A percentile compares a stretch with the other conserved stretches of the same genome.
Conservation (phyloP, 2,113 vertebrate genomes). For the Eptatretus burgeri region DNA sequence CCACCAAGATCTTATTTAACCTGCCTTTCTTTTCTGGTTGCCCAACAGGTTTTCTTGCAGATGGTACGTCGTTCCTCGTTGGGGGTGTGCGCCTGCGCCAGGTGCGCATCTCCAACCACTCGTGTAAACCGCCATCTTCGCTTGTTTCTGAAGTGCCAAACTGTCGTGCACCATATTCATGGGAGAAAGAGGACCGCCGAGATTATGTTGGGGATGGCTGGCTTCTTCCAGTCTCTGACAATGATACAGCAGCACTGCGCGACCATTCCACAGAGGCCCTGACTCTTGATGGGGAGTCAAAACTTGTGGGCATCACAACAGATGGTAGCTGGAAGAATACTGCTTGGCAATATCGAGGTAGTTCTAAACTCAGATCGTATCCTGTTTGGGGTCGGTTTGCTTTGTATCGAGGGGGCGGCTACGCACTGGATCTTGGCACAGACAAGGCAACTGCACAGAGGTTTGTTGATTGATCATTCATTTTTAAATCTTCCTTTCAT, state of each 20-base stretch:
- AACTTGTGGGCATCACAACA: neutral
- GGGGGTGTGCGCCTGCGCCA: conserved; percentile 16
- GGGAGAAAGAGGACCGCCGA: conserved; percentile 11
- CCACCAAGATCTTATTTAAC: neutral
- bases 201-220: conserved; percentile 9
- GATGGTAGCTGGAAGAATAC: neutral
- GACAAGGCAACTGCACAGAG: conserved; percentile 12
- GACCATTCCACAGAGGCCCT: no score
- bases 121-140: neutral
- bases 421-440: conserved; percentile 12
- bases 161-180: neutral
- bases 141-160: neutral
- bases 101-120: conserved; percentile 8
- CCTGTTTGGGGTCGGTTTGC: conserved; percentile 12
- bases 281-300: no score
- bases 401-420: conserved; percentile 15
- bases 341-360: conserved; percentile 13
- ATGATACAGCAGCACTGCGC: conserved; percentile 8
- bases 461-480: no score
- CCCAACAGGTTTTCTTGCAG: conserved; percentile 14
- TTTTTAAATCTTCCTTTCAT: no score
- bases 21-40: neutral
- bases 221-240: neutral
- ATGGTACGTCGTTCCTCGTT: conserved; percentile 16
- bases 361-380: conserved; percentile 8